phyloP scores from a whole-genome alignment of 1,140 invertebrate genomes.

The Spodoptera litura region DNA sequence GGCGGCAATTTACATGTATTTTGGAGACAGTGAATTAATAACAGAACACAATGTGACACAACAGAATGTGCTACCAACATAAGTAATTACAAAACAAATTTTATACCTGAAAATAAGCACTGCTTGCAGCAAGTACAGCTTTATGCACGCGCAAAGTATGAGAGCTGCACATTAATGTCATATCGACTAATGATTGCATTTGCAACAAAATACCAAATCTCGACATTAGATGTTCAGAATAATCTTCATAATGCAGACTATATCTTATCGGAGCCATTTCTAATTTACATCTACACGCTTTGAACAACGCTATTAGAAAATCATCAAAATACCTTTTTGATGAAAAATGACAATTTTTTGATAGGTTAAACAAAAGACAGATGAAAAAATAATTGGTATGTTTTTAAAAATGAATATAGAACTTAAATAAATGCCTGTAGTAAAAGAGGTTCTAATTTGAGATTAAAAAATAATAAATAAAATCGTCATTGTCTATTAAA shows the following conservation, averaged over 20 bases:
- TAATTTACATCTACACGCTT: conserved; percentile 4
- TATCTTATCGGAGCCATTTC: conserved; percentile 82
- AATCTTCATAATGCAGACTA: conserved; percentile 87
- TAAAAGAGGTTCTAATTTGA: conserved; percentile 7
- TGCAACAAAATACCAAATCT: conserved; percentile 87
- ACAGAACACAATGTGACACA: too few relatives aligned
- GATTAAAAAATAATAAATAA: neutral
- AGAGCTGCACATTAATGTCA: conserved; percentile 88
- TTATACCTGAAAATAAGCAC: conserved; percentile 88
- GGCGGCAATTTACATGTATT: neutral
- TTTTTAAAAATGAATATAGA: conserved; percentile 32
- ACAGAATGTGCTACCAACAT: too few relatives aligned
- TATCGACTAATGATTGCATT: conserved; percentile 88
- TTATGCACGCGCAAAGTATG: conserved; percentile 88
- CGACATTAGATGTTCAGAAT: conserved; percentile 86
- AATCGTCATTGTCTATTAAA: neutral
- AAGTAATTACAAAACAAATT: too few relatives aligned
- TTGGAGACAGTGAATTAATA: too few relatives aligned
- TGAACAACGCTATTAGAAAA: conserved; percentile 6
- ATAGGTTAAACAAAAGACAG: conserved; percentile 61
- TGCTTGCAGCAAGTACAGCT: conserved; percentile 87
- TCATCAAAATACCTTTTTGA: neutral
- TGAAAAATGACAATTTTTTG: conserved; percentile 37
- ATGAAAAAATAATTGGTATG: conserved; percentile 38
- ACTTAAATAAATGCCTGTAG: conserved; percentile 5